Conservation (phyloP, 2,888 invertebrate species). For the Acleris cristana region DNA sequence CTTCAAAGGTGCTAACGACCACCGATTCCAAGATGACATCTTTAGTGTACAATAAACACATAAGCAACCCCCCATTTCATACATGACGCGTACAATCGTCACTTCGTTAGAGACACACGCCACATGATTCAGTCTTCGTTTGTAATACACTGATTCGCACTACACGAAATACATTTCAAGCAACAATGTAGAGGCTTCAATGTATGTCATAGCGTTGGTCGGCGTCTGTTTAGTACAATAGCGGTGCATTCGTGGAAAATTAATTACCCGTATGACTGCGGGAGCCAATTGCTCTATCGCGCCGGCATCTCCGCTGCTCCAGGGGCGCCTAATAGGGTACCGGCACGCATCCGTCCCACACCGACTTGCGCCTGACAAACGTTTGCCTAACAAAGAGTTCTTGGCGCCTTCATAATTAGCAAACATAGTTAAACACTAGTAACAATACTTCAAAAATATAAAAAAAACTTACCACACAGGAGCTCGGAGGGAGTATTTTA, state of each 20-base stretch:
- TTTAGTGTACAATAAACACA: background rate
- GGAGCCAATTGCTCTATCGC: conserved; percentile 78
- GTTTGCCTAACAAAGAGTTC: too few species aligned
- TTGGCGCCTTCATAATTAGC: background rate
- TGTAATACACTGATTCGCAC: too few species aligned
- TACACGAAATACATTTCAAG: too few species aligned
- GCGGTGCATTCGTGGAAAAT: conserved; percentile 51
- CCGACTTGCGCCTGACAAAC: background rate
- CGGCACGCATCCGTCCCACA: conserved; percentile 32
- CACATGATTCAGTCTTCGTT: too few species aligned
- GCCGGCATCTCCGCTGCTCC: conserved; percentile 55
- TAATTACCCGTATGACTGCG: conserved; percentile 80
- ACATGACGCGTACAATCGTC: conserved; percentile 47
- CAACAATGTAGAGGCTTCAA: too few species aligned
- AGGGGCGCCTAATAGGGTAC: conserved; percentile 40
- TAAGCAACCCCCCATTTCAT: background rate
- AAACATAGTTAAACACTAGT: too few species aligned
- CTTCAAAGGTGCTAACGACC: conserved; percentile 11
- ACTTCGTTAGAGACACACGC: too few species aligned
- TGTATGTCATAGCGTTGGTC: background rate
- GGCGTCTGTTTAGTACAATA: conserved; percentile 21
- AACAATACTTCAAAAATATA: too few species aligned
- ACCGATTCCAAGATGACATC: conserved; percentile 19
- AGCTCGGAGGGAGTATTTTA: too few species aligned
- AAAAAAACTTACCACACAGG: too few species aligned